Evolutionary conservation across 2,113 vertebrate genomes (phyloP).

Genomic region (Dicerorhinus sumatrensis): DNA sequence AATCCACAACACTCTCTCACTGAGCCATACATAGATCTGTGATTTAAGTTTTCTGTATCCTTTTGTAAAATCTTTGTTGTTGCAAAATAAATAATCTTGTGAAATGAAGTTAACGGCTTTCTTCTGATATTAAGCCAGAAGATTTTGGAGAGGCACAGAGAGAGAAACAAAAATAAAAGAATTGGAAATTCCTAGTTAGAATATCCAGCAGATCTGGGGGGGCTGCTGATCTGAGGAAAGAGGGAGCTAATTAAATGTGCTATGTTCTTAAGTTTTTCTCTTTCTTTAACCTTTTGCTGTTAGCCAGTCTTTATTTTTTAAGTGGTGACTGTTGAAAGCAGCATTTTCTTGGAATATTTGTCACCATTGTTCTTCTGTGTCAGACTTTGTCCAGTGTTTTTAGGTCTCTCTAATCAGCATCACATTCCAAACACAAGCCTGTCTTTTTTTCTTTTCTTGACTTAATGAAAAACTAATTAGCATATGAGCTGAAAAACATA

Average conservation of each 20-base stretch:
- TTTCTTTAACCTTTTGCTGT: slow-evolving; percentile 3
- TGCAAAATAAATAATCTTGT: slow-evolving; percentile 45
- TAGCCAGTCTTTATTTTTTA: neutral
- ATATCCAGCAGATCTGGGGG: neutral
- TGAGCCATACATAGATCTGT: neutral
- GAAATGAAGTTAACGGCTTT: slow-evolving; percentile 41
- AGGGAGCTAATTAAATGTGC: neutral
- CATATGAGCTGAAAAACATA: neutral
- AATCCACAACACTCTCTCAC: neutral
- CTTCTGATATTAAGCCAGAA: neutral
- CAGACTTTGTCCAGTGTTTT: neutral
- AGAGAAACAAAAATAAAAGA: slow-evolving; percentile 23
- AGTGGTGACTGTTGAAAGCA: slow-evolving; percentile 27
- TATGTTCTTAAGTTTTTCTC: neutral
- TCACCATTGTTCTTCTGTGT: neutral
- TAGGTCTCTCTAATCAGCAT: neutral
- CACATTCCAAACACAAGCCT: neutral
- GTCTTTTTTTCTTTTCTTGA: neutral
- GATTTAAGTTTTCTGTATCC: slow-evolving; percentile 9
- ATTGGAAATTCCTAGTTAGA: neutral
- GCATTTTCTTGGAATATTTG: slow-evolving; percentile 35
- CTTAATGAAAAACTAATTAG: slow-evolving; percentile 38
- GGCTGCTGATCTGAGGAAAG: neutral
- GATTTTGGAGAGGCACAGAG: neutral
- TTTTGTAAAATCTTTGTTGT: slow-evolving; percentile 59